Percentiles rank a stretch among this genome's conserved stretches.
phyloP scores from a whole-genome alignment of 2,113 vertebrate genomes.

The Falco punctatus region DNA sequence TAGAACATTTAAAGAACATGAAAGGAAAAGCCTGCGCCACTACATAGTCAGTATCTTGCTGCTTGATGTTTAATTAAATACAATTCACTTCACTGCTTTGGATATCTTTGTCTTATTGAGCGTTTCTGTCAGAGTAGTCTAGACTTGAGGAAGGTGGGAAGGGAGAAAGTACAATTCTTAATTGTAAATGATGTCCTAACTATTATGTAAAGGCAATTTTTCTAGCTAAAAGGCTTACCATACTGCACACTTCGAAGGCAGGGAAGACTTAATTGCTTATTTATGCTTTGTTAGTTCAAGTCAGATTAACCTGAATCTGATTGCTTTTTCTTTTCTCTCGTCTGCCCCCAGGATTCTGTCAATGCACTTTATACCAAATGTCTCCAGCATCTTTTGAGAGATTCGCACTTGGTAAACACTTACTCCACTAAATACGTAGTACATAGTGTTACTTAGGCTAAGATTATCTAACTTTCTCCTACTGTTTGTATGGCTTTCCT shows the following conservation, averaged over 20 bases:
- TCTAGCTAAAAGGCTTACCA: background rate
- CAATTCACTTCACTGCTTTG: background rate
- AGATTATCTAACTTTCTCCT: background rate
- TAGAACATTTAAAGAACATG: conserved; percentile 86
- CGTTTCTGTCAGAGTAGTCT: background rate
- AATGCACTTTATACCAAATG: conserved; percentile 94
- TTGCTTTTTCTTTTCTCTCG: background rate
- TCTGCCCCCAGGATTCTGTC: conserved; percentile 84
- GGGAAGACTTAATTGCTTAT: background rate
- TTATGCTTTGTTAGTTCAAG: background rate
- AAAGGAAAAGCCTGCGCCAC: conserved; percentile 90
- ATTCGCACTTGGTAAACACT: conserved; percentile 89
- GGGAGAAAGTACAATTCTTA: background rate
- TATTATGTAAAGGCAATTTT: background rate
- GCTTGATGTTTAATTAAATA: background rate
- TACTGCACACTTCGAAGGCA: background rate
- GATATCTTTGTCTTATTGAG: background rate
- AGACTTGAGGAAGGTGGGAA: background rate
- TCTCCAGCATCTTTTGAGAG: conserved; percentile 93
- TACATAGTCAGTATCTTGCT: conserved; percentile 86
- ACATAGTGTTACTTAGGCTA: background rate
- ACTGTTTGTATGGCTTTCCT: conserved; percentile 25
- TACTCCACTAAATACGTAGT: background rate
- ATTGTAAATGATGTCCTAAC: background rate
- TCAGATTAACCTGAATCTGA: background rate